Conservation (phyloP, 2,113 vertebrate species). For the Psittacus erithacus region DNA sequence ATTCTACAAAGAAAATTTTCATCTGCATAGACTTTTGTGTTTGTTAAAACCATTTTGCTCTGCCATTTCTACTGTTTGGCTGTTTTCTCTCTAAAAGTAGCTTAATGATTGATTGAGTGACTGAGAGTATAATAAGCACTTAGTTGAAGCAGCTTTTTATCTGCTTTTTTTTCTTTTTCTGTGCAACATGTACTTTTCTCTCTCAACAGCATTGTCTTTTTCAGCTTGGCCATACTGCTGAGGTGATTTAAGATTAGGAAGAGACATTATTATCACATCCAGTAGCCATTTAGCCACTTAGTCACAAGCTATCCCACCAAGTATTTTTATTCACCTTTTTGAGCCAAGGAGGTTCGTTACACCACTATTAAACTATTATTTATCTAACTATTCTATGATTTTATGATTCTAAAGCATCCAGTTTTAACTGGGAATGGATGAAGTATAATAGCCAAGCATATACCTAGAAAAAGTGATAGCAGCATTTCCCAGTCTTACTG, state of each 20-base stretch:
- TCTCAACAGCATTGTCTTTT: not conserved
- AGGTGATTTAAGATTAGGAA: not conserved
- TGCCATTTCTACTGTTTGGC: not conserved
- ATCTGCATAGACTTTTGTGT: not conserved
- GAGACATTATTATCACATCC: not conserved
- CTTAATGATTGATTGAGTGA: not conserved
- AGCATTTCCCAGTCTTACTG: not conserved
- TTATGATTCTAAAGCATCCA: not conserved
- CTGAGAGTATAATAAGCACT: not conserved
- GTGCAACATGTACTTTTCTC: not conserved
- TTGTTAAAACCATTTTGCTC: not conserved
- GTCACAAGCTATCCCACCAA: no score
- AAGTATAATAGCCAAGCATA: not conserved
- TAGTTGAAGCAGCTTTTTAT: not conserved
- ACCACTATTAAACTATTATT: not conserved
- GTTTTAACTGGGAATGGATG: not conserved
- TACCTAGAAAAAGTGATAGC: not conserved
- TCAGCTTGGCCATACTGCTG: not conserved
- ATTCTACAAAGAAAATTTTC: not conserved
- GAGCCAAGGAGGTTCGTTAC: not conserved
- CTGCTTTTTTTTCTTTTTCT: not conserved
- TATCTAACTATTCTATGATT: no score
- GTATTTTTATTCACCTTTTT: not conserved
- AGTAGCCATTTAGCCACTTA: not conserved
- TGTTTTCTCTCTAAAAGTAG: not conserved